Evolutionary conservation across 2,888 invertebrate species (phyloP), one percentile per base, ranked within the genome.

Genomic region (Cryptocheilus praepositus): DNA sequence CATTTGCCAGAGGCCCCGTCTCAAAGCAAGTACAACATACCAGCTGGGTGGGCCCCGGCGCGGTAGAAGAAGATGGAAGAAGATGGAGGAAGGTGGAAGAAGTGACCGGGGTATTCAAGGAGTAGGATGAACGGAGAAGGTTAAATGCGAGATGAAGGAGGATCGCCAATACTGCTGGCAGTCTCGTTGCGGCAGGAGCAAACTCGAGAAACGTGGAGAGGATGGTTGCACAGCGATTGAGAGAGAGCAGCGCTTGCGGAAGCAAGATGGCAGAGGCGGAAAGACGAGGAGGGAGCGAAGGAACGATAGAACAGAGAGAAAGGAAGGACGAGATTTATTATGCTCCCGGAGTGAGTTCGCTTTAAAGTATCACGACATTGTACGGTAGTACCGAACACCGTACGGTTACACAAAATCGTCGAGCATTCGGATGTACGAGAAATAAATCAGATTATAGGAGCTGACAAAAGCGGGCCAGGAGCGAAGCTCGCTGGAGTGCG

Each of bases 1-100:
- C 73, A 73, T 73, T 73, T 73, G 62, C 64, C 69, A 61, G 58
- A 64, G 73, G 64, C 64, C 67, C 58, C 66, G 55, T 70, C 64
- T 61, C 58, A 66, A 58, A 70, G 67, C 49, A 61, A 61, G 67
- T 70, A 73, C 60, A 56, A 62, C 59, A 59, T 56, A 60, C 70
- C 55, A 49, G 44, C 61, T 74, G 73, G 70, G 73, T 73, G 70
- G 67, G 52, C 73, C 63, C 49, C 25, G 57, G 57, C 44, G 36
- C 46, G 3, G 36, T 11, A 36, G 36, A 36, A 36, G 36, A 36
- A 36, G 28, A 7, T 28, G 28, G 28, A 28, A 7, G 28, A 28
- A 28, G 36, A 1, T 5, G 36, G 36, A 36, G 36, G 36, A 36
- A 36, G 36, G 36, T 36, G 18, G 52, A 7, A 61, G 19, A 36